Conservation (phyloP, 2,797 vertebrate species). For the Lutra lutra region DNA sequence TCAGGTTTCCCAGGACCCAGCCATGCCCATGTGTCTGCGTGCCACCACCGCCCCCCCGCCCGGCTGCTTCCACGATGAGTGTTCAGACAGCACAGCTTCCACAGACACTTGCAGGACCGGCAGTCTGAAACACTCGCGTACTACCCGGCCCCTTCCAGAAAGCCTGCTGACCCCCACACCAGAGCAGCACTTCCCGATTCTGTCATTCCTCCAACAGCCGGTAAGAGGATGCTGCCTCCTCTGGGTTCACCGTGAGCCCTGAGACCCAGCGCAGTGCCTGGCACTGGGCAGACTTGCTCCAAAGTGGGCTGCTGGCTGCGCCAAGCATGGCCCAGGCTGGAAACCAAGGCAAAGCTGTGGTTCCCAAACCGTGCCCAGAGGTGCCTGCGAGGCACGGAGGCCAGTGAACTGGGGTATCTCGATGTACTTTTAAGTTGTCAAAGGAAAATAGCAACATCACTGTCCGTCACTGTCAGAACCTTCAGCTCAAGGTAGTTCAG, state of each 20-base stretch:
- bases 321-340: background rate
- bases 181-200: background rate
- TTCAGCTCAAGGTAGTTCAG: background rate
- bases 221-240: background rate
- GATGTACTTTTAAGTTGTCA: background rate
- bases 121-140: background rate
- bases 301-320: background rate
- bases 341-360: background rate
- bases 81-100: background rate
- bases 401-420: background rate
- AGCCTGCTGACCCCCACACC: background rate
- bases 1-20: background rate
- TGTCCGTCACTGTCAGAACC: background rate
- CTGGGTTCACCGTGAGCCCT: background rate
- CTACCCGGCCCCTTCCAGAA: background rate
- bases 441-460: background rate
- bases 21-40: background rate
- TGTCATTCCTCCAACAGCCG: background rate
- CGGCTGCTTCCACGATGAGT: background rate
- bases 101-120: background rate
- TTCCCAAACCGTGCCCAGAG: background rate
- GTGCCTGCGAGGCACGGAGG: background rate
- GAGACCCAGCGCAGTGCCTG: background rate
- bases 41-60: fast-evolving
- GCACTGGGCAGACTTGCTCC: background rate